Evolutionary conservation across 2,797 vertebrate genomes (phyloP).

Genomic region (Pseudomugil gertrudae): DNA sequence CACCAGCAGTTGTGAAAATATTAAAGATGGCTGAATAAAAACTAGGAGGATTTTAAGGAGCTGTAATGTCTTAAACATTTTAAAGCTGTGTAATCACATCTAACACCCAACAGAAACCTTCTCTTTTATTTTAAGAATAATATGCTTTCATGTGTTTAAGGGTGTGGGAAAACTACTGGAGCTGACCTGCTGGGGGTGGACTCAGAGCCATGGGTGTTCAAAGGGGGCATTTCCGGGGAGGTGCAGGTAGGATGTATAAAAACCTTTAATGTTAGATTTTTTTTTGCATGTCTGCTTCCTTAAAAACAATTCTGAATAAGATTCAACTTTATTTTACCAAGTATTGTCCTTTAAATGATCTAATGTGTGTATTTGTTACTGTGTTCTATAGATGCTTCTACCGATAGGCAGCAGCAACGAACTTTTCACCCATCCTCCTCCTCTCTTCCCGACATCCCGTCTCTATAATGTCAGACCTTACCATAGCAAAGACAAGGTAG

Average conservation of each 20-base stretch:
- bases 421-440: slow-evolving; percentile 88
- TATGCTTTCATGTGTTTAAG: slow-evolving; percentile 59
- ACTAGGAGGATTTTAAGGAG: slow-evolving; percentile 3
- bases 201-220: slow-evolving; percentile 85
- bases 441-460: slow-evolving; percentile 85
- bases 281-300: background rate
- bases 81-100: slow-evolving; percentile 16
- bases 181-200: slow-evolving; percentile 76
- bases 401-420: slow-evolving; percentile 85
- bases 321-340: background rate
- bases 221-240: slow-evolving; percentile 87
- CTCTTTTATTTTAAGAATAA: background rate
- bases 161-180: slow-evolving; percentile 84
- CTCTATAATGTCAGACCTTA: slow-evolving; percentile 86
- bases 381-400: slow-evolving; percentile 82
- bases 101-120: background rate
- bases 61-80: slow-evolving; percentile 20
- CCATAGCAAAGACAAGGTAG: slow-evolving; percentile 86
- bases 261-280: background rate
- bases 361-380: slow-evolving; percentile 8
- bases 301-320: background rate
- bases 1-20: slow-evolving; percentile 7
- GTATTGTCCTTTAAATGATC: background rate
- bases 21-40: slow-evolving; percentile 21
- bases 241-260: slow-evolving; percentile 80